Conservation (phyloP, 2,888 invertebrate genomes). For the Seira ritae region DNA sequence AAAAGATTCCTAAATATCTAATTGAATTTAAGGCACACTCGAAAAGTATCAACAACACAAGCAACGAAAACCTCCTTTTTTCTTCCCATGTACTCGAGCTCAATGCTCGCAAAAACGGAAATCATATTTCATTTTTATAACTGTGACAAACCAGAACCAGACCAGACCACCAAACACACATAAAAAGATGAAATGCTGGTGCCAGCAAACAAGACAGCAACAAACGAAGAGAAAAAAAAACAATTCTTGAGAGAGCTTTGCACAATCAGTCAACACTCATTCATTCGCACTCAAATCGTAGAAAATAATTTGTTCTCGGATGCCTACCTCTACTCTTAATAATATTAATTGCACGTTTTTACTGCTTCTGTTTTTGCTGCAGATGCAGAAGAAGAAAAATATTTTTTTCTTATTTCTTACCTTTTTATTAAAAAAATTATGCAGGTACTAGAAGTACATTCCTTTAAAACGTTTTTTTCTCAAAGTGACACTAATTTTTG, state of each 20-base stretch:
- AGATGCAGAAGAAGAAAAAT: slow-evolving; percentile 19
- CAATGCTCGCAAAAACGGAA: neutral
- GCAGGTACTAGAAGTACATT: slow-evolving; percentile 55
- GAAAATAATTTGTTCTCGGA: neutral
- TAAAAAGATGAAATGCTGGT: neutral
- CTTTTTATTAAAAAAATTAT: slow-evolving; percentile 32
- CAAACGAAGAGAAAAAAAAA: slow-evolving; percentile 12
- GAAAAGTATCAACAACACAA: slow-evolving; percentile 33
- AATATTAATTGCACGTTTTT: slow-evolving; percentile 50
- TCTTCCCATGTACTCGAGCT: slow-evolving; percentile 17
- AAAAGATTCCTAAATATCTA: neutral
- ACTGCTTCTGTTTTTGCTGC: slow-evolving; percentile 14
- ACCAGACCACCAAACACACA: neutral
- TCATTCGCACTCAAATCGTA: neutral
- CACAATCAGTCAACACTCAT: slow-evolving; percentile 9
- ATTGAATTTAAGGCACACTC: slow-evolving; percentile 11
- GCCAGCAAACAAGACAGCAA: slow-evolving; percentile 14
- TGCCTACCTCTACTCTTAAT: slow-evolving; percentile 30
- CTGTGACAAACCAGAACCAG: neutral
- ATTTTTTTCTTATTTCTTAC: slow-evolving; percentile 26
- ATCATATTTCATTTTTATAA: neutral
- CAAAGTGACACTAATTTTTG: slow-evolving; percentile 62
- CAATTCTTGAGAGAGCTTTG: neutral
- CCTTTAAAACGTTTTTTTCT: slow-evolving; percentile 27
- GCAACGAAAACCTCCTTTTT: slow-evolving; percentile 27